Evolutionary conservation across 2,113 vertebrate genomes (phyloP), one percentile per base, ranked within the genome.

Genomic region (Thermophis baileyi): DNA sequence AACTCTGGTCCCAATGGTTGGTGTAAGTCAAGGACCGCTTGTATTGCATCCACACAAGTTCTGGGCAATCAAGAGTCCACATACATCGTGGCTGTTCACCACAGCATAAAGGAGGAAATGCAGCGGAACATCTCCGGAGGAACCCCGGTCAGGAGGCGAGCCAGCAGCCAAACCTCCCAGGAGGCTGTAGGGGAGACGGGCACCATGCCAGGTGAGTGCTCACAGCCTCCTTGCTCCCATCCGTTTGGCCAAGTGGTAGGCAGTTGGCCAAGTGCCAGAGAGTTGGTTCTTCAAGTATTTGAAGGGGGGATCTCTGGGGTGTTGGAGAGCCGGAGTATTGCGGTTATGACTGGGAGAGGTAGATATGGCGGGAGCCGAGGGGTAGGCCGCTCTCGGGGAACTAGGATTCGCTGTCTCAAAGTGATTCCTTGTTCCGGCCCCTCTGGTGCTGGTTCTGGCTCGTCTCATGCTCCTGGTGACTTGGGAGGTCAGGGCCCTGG

Each of bases 71-170:
- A 55, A 20, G 14, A n/a, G 27, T 40, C n/a, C n/a, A n/a, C n/a
- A n/a, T n/a, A n/a, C 95, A 98, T 99, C 0, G 98, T 99, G 57
- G 99, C 99, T 0, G 98, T 99, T 30, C 99, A 99, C 96, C 99
- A 99, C 96, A 99, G 99, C 97, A 99, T 99, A 98, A 98, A 98
- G 96, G 98, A 99, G 89, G 99, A 99, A 93, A 96, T 99, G 93
- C 97, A 97, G 89, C 97, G 98, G 30, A 99, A 97, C 0, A 95
- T 97, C 53, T 98, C 98, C 0, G 98, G 99, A 1, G 98, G 96
- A 93, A 99, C 99, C 0, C 99, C 99, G 0, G 2, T 99, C 90
- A 98, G 98, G 97, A 98, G 98, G 91, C 98, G 97, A 18, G 97
- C 97, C 20, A 96, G 95, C 89, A 99, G 98, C 96, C 99, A 99